phyloP scores from a whole-genome alignment of 2,888 invertebrate genomes.

The Netelia melanura region DNA sequence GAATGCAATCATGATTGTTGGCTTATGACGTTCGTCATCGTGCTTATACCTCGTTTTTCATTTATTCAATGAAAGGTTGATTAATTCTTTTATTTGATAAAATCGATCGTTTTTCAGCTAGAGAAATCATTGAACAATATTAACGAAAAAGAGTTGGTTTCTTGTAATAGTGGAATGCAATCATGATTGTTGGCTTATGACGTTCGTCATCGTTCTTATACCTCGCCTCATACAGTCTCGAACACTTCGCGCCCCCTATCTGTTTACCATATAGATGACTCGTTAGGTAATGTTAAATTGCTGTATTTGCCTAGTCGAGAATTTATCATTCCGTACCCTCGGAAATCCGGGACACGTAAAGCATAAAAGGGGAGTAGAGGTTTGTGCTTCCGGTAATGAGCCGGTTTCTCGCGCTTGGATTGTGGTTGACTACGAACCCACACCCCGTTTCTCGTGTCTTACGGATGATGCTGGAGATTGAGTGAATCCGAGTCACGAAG shows the following conservation, averaged over 20 bases:
- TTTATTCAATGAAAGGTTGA: no score
- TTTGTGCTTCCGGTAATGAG: slow-evolving; percentile 43
- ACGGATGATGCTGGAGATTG: slow-evolving; percentile 13
- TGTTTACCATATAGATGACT: slow-evolving; percentile 84
- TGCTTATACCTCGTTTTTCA: neutral
- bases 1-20: neutral
- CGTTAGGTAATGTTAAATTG: slow-evolving; percentile 83
- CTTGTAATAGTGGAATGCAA: neutral
- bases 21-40: neutral
- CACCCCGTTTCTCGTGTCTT: neutral
- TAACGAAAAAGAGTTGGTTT: neutral
- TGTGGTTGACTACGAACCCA: slow-evolving; percentile 35
- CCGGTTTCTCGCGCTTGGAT: slow-evolving; percentile 45
- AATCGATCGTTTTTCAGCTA: no score
- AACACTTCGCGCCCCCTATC: slow-evolving; percentile 66
- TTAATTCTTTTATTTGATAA: no score
- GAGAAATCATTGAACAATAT: no score
- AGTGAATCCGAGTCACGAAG: slow-evolving; percentile 4
- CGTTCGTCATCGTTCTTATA: neutral
- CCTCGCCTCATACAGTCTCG: neutral
- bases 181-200: neutral
- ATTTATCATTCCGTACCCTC: slow-evolving; percentile 80
- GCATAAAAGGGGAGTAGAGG: neutral
- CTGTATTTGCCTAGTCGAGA: slow-evolving; percentile 82
- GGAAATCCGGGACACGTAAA: slow-evolving; percentile 2